Base-by-base conservation (phyloP, 1,140 invertebrate genomes). In the Schlechtendalia chinensis region DNA sequence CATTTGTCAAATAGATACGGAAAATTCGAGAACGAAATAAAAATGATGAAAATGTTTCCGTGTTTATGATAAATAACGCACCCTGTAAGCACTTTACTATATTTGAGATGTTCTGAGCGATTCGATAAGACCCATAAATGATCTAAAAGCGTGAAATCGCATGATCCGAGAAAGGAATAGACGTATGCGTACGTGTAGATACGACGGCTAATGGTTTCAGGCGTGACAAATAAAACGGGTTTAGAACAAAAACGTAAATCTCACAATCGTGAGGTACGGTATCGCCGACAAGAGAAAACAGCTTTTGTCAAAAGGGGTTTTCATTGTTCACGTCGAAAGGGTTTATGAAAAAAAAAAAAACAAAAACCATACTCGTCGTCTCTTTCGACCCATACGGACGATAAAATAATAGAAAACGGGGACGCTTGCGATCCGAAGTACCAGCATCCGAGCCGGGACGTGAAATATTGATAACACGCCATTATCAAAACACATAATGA, bases 271-370 rank as follows among this genome's bases (percentile, higher is more conserved):
- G n/a, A n/a, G n/a, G 39, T 24, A 69, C 29, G 50, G 54, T 72
- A 72, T 54, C 47, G 54, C 29, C 54, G 69, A 72, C 27, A 22
- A 16, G 69, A 50, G 32, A 50, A 72, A 72, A 72, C 69, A 29
- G 47, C 69, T 72, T 72, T 72, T 72, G 69, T 72, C 29, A 72
- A 29, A 71, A 72, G 69, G 17, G 50, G 24, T 72, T 53, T 54
- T 54, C 45, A 72, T 72, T 72, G 47, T 72, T 72, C 47, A 39
- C 32, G 4, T 11, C 5, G 50, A 72, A 72, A 53, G 69, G 69
- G 53, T 72, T 72, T 54, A 54, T 54, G 47, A 72, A 72, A 71
- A 61, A 50, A 71, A 54, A 72, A 72, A 24, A 72, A 72, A 71
- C 27, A 50, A 71, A 54, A 72, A 72, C 69, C 54, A 39, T 39